Conservation (phyloP, 2,113 vertebrate genomes). For the Speoplatyrhinus poulsoni region DNA sequence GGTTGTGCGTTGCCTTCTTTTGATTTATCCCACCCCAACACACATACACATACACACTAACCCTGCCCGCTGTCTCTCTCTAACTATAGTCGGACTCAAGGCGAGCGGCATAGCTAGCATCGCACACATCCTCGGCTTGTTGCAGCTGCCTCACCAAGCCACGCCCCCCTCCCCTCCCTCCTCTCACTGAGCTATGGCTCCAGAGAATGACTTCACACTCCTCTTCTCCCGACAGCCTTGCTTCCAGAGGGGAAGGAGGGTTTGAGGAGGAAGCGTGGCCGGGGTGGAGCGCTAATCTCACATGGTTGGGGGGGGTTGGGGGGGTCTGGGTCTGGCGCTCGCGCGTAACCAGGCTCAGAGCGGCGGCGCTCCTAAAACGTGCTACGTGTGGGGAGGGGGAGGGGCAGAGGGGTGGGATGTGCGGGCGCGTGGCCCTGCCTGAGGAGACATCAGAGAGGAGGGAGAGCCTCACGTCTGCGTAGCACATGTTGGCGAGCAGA, state of each 20-base stretch:
- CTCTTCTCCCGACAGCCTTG: slow-evolving; percentile 13
- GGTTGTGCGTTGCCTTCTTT: slow-evolving; percentile 53
- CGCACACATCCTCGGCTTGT: slow-evolving; percentile 84
- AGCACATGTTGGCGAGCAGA: slow-evolving; percentile 59
- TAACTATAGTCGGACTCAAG: slow-evolving; percentile 90
- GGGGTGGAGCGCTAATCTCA: neutral
- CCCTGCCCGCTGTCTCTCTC: slow-evolving; percentile 68
- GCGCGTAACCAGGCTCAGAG: slow-evolving; percentile 33
- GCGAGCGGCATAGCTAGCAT: slow-evolving; percentile 89
- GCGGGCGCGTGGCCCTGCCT: slow-evolving; percentile 6
- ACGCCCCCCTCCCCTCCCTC: slow-evolving; percentile 23
- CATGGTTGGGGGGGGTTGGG: too few relatives aligned
- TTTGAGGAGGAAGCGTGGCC: slow-evolving; percentile 34
- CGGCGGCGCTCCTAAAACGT: slow-evolving; percentile 21
- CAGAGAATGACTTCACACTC: slow-evolving; percentile 72
- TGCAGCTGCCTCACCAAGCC: slow-evolving; percentile 86
- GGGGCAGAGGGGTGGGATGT: slow-evolving; percentile 28
- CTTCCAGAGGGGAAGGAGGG: slow-evolving; percentile 2
- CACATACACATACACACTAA: slow-evolving; percentile 21
- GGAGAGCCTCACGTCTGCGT: slow-evolving; percentile 38
- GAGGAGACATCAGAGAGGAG: slow-evolving; percentile 19
- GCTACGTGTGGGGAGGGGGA: slow-evolving; percentile 23
- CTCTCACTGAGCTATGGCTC: slow-evolving; percentile 45
- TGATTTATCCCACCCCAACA: slow-evolving; percentile 68
- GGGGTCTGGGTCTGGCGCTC: neutral